Base-by-base conservation (phyloP, 2,113 vertebrate species). In the Rhineura floridana region DNA sequence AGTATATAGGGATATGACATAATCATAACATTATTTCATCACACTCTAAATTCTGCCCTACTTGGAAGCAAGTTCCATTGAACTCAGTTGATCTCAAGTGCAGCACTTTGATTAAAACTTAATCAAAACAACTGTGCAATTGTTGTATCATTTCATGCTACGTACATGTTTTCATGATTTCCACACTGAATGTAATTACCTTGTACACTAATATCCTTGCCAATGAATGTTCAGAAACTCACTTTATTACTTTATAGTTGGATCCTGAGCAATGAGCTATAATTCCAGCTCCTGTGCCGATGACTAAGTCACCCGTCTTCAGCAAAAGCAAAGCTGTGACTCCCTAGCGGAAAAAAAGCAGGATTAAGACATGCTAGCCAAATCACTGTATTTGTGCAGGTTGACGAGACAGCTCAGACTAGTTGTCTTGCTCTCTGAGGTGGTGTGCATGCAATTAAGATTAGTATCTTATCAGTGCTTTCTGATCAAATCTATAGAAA, bases 231-330 rank as follows among this genome's bases (percentile, higher is more conserved):
- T 89, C 62, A 77, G 75, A 80, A 84, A 96, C 97, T 97, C 93
- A 98, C 98, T 97, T 98, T 28, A 97, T 93, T 44, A 90, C 91
- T 96, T 97, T 98, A 93, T 98, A 99, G 94, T 89, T 96, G 4
- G 95, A 94, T 62, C 88, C 95, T 88, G 97, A 98, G 90, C 98
- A 99, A 77, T 98, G 94, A n/a, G 96, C 91, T 89, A 98, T 87
- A 75, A 93, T 85, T 21, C 98, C 98, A 39, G 95, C 97, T 92
- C 98, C 98, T 3, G 98, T 98, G 72, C 98, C 98, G 3, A 98
- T 95, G 81, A 99, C 93, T 50, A 98, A 70, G 65, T 97, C 95
- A 25, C 97, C 98, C 65, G 96, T 97, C 93, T 96, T 97, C 92
- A 98, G 93, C 50, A 96, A 83, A 82, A 78, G 97, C 78, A 99